Percentiles rank a stretch among this genome's conserved stretches.
Conservation (phyloP, 1,140 invertebrate genomes). For the Brachionus sp. region DNA sequence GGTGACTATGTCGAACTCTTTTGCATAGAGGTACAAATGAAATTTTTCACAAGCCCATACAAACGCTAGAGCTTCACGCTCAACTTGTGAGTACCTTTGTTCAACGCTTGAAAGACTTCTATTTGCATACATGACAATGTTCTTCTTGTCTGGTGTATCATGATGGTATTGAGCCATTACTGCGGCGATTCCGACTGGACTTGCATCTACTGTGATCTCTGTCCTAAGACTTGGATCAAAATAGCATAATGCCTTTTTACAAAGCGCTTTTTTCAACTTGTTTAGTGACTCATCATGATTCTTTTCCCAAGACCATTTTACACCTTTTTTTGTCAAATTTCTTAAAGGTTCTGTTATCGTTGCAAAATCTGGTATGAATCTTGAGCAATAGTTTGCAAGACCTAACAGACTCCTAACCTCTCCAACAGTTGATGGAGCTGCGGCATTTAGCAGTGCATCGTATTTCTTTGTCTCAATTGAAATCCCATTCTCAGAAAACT, state of each 20-base stretch:
- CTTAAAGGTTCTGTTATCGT: constrained; percentile 49
- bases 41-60: not conserved
- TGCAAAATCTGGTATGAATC: constrained; percentile 55
- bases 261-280: not conserved
- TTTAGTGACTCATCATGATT: not conserved
- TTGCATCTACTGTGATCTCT: constrained; percentile 48
- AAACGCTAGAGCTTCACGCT: constrained; percentile 44
- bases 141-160: not conserved
- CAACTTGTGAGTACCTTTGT: constrained; percentile 48
- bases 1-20: not conserved
- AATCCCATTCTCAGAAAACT: constrained; percentile 7
- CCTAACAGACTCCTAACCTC: constrained; percentile 48
- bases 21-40: constrained; percentile 1
- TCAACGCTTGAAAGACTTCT: constrained; percentile 47
- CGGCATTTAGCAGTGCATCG: not conserved
- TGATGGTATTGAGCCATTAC: constrained; percentile 56
- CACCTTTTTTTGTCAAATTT: constrained; percentile 46
- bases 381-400: constrained; percentile 54
- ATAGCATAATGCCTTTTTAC: not conserved
- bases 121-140: constrained; percentile 53
- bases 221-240: not conserved
- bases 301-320: constrained; percentile 27
- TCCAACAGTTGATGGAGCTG: not conserved
- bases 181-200: constrained; percentile 57
- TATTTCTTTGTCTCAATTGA: not conserved